These are phyloP conservation scores for Aporophyla nigra DNA, from an alignment of 2,888 invertebrate genomes.

Conservation along the genomic window DNA sequence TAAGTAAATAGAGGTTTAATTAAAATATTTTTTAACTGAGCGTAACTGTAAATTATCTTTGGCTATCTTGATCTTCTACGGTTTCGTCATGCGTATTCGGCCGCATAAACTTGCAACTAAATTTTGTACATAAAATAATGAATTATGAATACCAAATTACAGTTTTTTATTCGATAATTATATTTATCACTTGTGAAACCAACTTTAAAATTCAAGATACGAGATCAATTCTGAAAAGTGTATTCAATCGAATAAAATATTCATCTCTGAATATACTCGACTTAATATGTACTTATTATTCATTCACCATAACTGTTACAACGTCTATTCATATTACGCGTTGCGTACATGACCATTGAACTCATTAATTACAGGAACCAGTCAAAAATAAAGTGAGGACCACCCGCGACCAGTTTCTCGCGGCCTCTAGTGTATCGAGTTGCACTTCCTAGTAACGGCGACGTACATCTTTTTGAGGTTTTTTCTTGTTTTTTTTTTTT, in stretches of 20 bases:
- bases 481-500: conserved; percentile 53
- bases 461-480: conserved; percentile 57
- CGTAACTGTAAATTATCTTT: conserved; percentile 63
- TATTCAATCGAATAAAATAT: conserved; percentile 19
- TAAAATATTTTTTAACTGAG: conserved; percentile 65
- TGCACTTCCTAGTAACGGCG: conserved; percentile 74
- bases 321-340: conserved; percentile 69
- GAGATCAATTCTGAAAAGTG: conserved; percentile 4
- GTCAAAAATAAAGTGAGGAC: conserved; percentile 74
- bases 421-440: conserved; percentile 79
- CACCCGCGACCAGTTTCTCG: conserved; percentile 81
- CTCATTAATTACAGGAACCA: conserved; percentile 82
- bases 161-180: conserved; percentile 18
- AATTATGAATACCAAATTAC: conserved; percentile 35
- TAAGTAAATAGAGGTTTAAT: conserved; percentile 67
- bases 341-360: conserved; percentile 70
- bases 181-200: conserved; percentile 5
- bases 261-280: neutral
- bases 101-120: conserved; percentile 45
- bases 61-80: conserved; percentile 59
- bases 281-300: conserved; percentile 30
- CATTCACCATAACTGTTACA: conserved; percentile 48
- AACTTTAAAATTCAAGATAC: conserved; percentile 1
- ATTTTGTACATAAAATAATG: conserved; percentile 20
- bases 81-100: conserved; percentile 43